Conservation (phyloP, 2,797 vertebrate genomes). For the Natrix natrix region DNA sequence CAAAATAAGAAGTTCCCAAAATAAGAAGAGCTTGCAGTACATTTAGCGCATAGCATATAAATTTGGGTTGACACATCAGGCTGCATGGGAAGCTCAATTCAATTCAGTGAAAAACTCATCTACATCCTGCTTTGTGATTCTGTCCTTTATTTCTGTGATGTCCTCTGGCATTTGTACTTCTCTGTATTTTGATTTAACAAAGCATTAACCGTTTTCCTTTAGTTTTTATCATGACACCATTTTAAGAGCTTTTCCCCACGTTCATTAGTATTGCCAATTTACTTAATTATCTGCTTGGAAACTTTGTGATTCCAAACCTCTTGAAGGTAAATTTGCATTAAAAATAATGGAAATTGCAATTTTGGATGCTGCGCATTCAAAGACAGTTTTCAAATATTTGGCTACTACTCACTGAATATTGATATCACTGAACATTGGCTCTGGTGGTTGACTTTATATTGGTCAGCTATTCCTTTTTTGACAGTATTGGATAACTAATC, state of each 20-base stretch:
- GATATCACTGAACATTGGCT: not conserved
- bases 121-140: not conserved
- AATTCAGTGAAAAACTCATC: not conserved
- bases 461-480: not conserved
- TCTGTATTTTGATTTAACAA: not conserved
- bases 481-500: not conserved
- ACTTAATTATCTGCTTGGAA: not conserved
- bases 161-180: not conserved
- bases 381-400: not conserved
- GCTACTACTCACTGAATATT: not conserved
- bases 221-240: not conserved
- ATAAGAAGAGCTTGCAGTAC: not conserved
- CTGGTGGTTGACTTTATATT: not conserved
- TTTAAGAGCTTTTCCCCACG: not conserved
- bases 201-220: not conserved
- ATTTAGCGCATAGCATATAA: not conserved
- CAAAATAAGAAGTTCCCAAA: not conserved
- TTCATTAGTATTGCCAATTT: not conserved
- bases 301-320: not conserved
- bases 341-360: not conserved
- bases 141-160: not conserved
- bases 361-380: not conserved
- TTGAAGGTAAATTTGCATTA: not conserved
- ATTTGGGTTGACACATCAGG: not conserved
- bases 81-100: not conserved